Evolutionary conservation across 2,888 invertebrate species (phyloP), one percentile per base, ranked within the genome.

Genomic region (Orthonevra nobilis): DNA sequence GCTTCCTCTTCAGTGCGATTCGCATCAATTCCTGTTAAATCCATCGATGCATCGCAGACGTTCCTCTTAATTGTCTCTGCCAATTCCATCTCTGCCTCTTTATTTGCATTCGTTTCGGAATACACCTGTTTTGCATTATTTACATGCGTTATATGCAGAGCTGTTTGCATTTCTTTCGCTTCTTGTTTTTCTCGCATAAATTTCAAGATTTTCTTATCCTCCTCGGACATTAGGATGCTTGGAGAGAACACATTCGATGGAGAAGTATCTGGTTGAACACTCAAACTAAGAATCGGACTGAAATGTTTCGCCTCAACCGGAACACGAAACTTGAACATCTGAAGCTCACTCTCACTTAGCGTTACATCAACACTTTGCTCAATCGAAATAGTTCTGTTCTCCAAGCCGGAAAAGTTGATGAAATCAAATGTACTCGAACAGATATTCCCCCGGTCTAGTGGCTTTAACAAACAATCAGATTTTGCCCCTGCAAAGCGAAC

Each of bases 281-380:
- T 15, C 9, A 44, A 1, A 23, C 52, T 61, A 26, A 48, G 20
- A 34, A 60, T 77, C 0, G 64, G 72, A 46, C 32, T 72, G 0
- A 54, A 30, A 7, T 66, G 60, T 6, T 19, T 10, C 6, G 58
- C 6, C 7, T 15, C 5, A 0, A 70, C 72, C 2, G 77, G 77
- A 5, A 54, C 28, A 12, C 72, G 60, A 28, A 79, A 73, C 26
- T 68, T 79, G 9, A 50, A 68, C 68, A 73, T 38, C 38, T 79
- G 60, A 28, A 79, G 6, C 38, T 79, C 79, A 6, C 42, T 61
- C n/a, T 73, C 61, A 3, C 26, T 42, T 1, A 79, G 36, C 26
- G 79, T 44, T n/a, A 79, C 73, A 7, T 73, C 79, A 1, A 79
- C 48, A 6, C 79, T 79, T 7, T 68, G 54, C n/a, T 73, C 73